Percentiles rank a stretch among this genome's conserved stretches.
phyloP scores from a whole-genome alignment of 2,797 vertebrate genomes.

The Pelochelys cantorii region DNA sequence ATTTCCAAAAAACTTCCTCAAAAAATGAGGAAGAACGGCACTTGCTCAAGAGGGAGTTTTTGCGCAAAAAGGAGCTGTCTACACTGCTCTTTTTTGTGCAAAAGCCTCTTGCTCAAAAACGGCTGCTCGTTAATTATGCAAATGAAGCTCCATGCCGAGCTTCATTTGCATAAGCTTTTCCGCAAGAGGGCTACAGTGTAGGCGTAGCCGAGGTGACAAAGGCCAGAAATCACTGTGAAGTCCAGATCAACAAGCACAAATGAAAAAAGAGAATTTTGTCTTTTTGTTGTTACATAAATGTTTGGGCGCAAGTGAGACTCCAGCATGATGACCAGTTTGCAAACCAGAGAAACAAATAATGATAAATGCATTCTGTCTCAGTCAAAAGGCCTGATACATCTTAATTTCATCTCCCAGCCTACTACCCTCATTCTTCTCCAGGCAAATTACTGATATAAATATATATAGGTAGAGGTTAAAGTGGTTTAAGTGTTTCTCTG shows the following conservation, averaged over 20 bases:
- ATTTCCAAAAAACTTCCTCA: background rate
- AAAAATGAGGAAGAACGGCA: too few relatives aligned
- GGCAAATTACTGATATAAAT: background rate
- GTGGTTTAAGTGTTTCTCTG: background rate
- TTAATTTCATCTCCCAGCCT: background rate
- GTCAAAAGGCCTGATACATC: background rate
- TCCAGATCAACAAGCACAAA: background rate
- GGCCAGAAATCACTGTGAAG: background rate
- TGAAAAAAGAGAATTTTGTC: background rate
- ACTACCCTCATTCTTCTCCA: background rate
- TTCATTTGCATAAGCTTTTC: too few relatives aligned
- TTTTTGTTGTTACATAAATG: background rate
- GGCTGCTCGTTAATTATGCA: too few relatives aligned
- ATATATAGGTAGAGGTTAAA: background rate
- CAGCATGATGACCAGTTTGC: background rate
- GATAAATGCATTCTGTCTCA: background rate
- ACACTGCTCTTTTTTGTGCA: too few relatives aligned
- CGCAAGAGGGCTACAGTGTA: too few relatives aligned
- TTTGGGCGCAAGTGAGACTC: background rate
- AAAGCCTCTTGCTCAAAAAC: too few relatives aligned
- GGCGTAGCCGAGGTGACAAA: background rate
- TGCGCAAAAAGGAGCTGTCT: too few relatives aligned
- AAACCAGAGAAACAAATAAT: background rate
- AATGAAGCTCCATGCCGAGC: too few relatives aligned
- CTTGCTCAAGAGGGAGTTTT: too few relatives aligned